Percentiles rank a stretch among this genome's conserved stretches.
Evolutionary conservation across 37 sponge, comb jelly and placozoan species (phyloP).

Genomic region (Hexactinellida sp.): DNA sequence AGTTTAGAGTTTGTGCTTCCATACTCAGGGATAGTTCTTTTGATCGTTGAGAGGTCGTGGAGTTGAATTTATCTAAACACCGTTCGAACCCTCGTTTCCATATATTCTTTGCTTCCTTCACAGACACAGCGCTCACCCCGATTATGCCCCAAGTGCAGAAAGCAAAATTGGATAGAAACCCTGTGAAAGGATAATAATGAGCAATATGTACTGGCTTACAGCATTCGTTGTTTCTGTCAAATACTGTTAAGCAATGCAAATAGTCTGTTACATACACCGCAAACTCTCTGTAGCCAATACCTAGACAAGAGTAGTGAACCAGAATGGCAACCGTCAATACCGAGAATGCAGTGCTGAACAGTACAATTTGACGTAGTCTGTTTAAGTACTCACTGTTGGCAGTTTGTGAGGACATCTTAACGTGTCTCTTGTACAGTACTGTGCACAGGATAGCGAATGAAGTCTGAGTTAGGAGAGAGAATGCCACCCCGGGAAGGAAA

Average conservation of each 20-base stretch:
- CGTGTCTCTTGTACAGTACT: background rate
- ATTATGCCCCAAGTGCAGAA: background rate
- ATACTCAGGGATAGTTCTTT: too few relatives aligned
- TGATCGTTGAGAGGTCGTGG: too few relatives aligned
- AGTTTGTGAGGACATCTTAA: background rate
- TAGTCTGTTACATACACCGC: background rate
- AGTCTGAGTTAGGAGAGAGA: background rate
- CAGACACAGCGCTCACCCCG: background rate
- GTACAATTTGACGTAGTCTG: background rate
- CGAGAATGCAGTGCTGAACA: background rate
- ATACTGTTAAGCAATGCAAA: conserved; percentile 8
- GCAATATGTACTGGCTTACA: background rate
- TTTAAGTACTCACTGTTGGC: background rate
- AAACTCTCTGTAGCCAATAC: background rate
- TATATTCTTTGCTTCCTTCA: background rate
- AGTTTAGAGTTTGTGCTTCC: too few relatives aligned
- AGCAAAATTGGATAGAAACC: background rate
- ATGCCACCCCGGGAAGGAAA: background rate
- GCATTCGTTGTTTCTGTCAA: background rate
- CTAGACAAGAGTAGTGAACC: background rate
- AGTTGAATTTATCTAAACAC: background rate
- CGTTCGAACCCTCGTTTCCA: background rate
- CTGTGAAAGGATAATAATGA: background rate
- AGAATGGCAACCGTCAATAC: background rate
- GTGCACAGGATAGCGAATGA: background rate